Percentiles rank a stretch among this genome's conserved stretches.
Conservation (phyloP, 2,888 invertebrate genomes). For the Noctua fimbriata region DNA sequence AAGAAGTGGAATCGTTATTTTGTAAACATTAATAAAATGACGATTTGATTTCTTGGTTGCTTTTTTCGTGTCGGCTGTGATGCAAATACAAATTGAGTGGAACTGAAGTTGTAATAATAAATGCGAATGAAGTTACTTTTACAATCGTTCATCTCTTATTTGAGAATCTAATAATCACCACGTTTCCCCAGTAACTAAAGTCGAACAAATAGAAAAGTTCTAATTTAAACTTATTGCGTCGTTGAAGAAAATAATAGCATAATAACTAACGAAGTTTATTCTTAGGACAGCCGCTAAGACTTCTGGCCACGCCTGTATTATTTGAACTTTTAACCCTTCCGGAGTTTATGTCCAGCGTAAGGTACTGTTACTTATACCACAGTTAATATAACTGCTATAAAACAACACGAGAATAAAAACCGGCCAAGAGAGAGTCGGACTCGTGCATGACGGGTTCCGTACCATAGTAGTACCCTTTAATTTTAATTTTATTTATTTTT, state of each 20-base stretch:
- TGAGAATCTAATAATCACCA: not conserved
- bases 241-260: conserved; percentile 46
- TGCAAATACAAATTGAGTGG: conserved; percentile 23
- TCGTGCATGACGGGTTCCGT: no score
- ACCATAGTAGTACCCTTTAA: no score
- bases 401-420: conserved; percentile 30
- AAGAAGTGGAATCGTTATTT: conserved; percentile 35
- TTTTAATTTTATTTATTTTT: no score
- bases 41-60: not conserved
- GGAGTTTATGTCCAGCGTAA: conserved; percentile 53
- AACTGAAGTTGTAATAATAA: not conserved
- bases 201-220: conserved; percentile 33
- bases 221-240: conserved; percentile 51
- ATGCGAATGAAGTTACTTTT: not conserved
- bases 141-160: not conserved
- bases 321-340: conserved; percentile 57
- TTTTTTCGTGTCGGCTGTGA: conserved; percentile 2
- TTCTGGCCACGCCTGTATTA: conserved; percentile 59
- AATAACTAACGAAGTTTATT: conserved; percentile 53
- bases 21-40: conserved; percentile 29
- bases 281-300: conserved; percentile 35
- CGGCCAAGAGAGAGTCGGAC: no score
- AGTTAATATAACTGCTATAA: conserved; percentile 31
- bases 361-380: conserved; percentile 42
- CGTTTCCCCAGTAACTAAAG: conserved; percentile 3